Evolutionary conservation across 1,140 invertebrate genomes (phyloP), one percentile per base, ranked within the genome.

Genomic region (Thaumatotibia leucotreta): DNA sequence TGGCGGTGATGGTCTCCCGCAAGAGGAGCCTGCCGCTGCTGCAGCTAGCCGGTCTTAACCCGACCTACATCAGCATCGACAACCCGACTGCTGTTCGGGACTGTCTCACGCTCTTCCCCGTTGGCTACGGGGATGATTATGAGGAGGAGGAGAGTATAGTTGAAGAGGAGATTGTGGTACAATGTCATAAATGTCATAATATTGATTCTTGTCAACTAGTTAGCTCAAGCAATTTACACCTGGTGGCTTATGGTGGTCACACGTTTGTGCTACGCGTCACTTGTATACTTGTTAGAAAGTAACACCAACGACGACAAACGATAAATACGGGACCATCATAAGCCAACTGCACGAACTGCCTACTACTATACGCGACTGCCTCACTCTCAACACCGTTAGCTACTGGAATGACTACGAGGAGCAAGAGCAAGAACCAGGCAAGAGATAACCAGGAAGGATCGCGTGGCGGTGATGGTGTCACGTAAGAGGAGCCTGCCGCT

Each of bases 1-100:
- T 91, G 6, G 88, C 86, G 0, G 11, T 91, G 23, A 87, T 87
- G 84, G 88, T 91, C 63, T 89, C 88, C 2, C 80, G 82, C 4
- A 83, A 80, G 35, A 72, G 86, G 0, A 88, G 85, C 61, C 65
- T 89, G 5, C 73, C 88, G 0, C 65, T 88, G 14, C 77, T 90
- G 20, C 83, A 86, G 61, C 68, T 90, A 31, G 88, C 86, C 0
- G 84, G 83, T 0, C 70, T 83, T 14, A 84, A 82, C 62, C 88
- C 88, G 0, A 75, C 75, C 31, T 88, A 90, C 71, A 88, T 90
- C 64, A 88, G 86, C 73, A 71, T 74, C 8, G 85, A 88, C 66
- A 65, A 74, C 2, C 35, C 11, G 0, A 70, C 79, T 0, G 88
- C 86, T 0, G 84, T 88, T 62, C 67, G 68, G 4, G 88, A 90